A percentile compares a stretch with the other conserved stretches of the same genome.
phyloP scores from a whole-genome alignment of 2,113 vertebrate species.

The Canis aureus region DNA sequence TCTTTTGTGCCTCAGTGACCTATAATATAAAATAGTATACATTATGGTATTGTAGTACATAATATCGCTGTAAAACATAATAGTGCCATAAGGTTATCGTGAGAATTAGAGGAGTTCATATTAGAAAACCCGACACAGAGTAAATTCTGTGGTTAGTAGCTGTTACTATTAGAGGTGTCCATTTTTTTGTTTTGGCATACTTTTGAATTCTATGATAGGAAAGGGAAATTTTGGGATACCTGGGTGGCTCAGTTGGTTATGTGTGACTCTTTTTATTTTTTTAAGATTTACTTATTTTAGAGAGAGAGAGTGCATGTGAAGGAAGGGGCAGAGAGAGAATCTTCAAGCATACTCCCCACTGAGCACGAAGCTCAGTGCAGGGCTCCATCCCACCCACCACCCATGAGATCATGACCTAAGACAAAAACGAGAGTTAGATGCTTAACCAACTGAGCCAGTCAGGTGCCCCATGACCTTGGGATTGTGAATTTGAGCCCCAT shows the following conservation, averaged over 20 bases:
- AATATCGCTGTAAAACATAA: conserved; percentile 22
- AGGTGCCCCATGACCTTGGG: not conserved
- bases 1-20: conserved; percentile 25
- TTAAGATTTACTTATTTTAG: not conserved
- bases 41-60: not conserved
- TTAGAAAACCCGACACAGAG: not conserved
- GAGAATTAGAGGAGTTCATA: conserved; percentile 52
- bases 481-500: not conserved
- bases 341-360: not conserved
- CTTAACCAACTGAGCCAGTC: not conserved
- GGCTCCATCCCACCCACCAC: not conserved
- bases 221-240: not conserved
- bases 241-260: not conserved
- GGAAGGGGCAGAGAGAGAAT: not conserved
- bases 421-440: not conserved
- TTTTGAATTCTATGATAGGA: conserved; percentile 24
- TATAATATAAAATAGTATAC: not conserved
- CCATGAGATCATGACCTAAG: not conserved
- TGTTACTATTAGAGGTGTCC: not conserved
- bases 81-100: not conserved
- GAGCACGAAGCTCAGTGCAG: not conserved
- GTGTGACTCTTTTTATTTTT: not conserved
- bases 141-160: not conserved
- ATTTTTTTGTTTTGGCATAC: conserved; percentile 32
- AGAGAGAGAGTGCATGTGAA: not conserved